Evolutionary conservation across 1,140 invertebrate species (phyloP), one percentile per base, ranked within the genome.

Genomic region (Elymnias hypermnestra): DNA sequence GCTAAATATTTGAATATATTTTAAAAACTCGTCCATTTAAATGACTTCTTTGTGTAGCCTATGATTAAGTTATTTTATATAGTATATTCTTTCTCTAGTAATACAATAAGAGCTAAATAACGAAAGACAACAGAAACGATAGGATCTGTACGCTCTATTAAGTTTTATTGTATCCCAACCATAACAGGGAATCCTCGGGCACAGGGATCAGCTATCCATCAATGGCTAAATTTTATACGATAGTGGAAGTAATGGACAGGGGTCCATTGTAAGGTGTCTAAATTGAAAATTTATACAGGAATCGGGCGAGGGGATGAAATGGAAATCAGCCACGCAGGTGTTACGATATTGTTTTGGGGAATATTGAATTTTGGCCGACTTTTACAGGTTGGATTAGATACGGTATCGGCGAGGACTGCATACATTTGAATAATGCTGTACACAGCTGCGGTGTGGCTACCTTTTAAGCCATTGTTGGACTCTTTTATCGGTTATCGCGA

Each of bases 211-310:
- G 6, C 28, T 35, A 48, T 41, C 28, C 36, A 48, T 47, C 23
- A 26, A 17, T 7, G 23, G 28, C 26, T 35, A 35, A 40, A 40
- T 40, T 40, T 40, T 45, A 41, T 53, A 46, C 46, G 42, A 40
- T 48, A 48, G 40, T 51, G 23, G 31, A n/a, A 9, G 15, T 46
- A 51, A 43, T 42, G 29, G 48, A 38, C 48, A 10, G 28, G 35
- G 38, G 40, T 51, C 35, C 35, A 43, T 55, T 50, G 37, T 53
- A 52, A 49, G 45, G 61, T 61, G 47, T 53, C 56, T 57, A 65
- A 69, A 69, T 63, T 63, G 66, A 52, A 65, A 66, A 69, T 65
- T 65, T 65, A 69, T 65, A 59, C 60, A 53, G 48, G 37, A 50
- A 15, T 28, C 40, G 39, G 28, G 45, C 55, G 41, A 31, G 50